Evolutionary conservation across 2,113 vertebrate genomes (phyloP).

Genomic region (Oncorhynchus kisutch): DNA sequence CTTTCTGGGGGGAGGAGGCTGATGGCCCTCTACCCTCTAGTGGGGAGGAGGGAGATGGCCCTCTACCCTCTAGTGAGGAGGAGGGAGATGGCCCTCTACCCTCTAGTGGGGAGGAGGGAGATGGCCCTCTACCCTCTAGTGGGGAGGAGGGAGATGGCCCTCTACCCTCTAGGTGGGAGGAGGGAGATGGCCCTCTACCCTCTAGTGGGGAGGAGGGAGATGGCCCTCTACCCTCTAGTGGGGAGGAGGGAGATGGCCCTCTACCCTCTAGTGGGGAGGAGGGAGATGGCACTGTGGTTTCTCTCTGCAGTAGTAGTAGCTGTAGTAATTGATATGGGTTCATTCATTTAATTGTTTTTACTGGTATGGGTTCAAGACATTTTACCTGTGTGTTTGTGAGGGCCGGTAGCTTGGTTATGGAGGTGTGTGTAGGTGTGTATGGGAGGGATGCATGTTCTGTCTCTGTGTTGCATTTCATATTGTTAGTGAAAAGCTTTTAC

Average conservation of each 20-base stretch:
- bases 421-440: no score
- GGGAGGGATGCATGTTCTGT: no score
- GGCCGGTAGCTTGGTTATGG: no score
- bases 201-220: background rate
- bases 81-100: no score
- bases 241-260: constrained; percentile 11
- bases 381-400: no score
- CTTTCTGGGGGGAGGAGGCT: constrained; percentile 2
- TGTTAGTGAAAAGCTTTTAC: background rate
- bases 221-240: background rate
- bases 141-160: background rate
- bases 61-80: constrained; percentile 53
- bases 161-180: background rate
- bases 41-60: constrained; percentile 11
- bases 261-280: constrained; percentile 62
- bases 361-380: background rate
- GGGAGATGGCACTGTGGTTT: no score
- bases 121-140: constrained; percentile 59
- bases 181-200: constrained; percentile 37
- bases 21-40: no score
- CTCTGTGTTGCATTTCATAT: no score
- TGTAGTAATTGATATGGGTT: background rate
- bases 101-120: background rate
- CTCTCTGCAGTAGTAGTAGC: background rate
- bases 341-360: no score